Evolutionary conservation across 2,797 vertebrate genomes (phyloP).

Genomic region (Silurus lanzhouensis): DNA sequence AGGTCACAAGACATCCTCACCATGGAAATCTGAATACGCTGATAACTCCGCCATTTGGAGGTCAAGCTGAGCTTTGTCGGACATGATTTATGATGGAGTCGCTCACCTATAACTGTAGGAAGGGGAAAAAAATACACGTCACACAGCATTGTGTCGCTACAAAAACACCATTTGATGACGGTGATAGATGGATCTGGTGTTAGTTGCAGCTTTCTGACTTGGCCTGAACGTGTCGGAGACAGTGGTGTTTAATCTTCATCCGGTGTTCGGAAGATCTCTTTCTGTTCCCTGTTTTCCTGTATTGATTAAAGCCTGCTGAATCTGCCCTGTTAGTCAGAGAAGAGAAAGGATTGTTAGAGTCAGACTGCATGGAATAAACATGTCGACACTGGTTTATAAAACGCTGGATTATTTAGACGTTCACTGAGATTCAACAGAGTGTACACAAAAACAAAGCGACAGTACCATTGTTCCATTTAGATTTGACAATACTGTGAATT

Average conservation of each 20-base stretch:
- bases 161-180: slow-evolving; percentile 82
- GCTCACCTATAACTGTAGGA: slow-evolving; percentile 88
- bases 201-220: slow-evolving; percentile 73
- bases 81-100: slow-evolving; percentile 90
- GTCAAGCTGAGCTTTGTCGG: slow-evolving; percentile 95
- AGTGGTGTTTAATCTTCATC: slow-evolving; percentile 84
- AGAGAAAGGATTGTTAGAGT: slow-evolving; percentile 73
- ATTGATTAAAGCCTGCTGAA: slow-evolving; percentile 81
- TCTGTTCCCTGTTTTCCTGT: slow-evolving; percentile 79
- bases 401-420: slow-evolving; percentile 33
- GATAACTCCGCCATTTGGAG: slow-evolving; percentile 93
- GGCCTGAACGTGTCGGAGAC: slow-evolving; percentile 73
- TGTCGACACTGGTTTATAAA: slow-evolving; percentile 68
- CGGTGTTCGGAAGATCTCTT: slow-evolving; percentile 68
- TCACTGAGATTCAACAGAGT: neutral
- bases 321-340: slow-evolving; percentile 75
- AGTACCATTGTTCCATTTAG: neutral
- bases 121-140: slow-evolving; percentile 74
- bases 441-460: neutral
- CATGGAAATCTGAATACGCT: slow-evolving; percentile 90
- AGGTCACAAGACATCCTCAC: slow-evolving; percentile 86
- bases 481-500: neutral
- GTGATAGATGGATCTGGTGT: slow-evolving; percentile 82
- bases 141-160: slow-evolving; percentile 78
- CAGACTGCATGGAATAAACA: slow-evolving; percentile 74